Evolutionary conservation across 2,888 invertebrate genomes (phyloP), one percentile per base, ranked within the genome.

Genomic region (Acrobasis suavella): DNA sequence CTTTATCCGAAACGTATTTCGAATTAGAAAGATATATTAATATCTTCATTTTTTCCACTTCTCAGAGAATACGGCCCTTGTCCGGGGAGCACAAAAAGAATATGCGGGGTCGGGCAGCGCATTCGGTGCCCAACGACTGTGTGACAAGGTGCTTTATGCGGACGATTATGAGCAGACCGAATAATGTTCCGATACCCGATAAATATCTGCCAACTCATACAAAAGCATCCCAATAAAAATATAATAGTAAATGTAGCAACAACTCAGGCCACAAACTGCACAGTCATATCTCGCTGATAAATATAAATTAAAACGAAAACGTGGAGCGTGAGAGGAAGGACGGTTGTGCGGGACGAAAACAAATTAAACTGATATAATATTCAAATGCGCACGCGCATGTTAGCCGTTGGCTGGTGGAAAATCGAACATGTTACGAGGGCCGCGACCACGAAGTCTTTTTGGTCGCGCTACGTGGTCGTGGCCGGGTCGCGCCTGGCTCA

Each of bases 171-270:
- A 87, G 82, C 87, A 80, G 83, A 87, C 89, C 91, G 89, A 91
- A 91, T 91, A 91, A 91, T 90, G 90, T 90, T 89, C 86, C 87
- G 81, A 89, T 91, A 87, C 85, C 85, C 91, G 92, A 92, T 92
- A 92, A 92, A 92, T 92, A 92, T 91, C 92, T 91, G 92, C 92
- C 91, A 92, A 88, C 91, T 91, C 92, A 92, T 91, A 92, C 91
- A 92, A 92, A 91, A 90, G 91, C 87, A 85, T 87, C 87, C 89
- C 89, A 92, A 91, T 91, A 92, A 91, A 91, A 91, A 85, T 90
- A 91, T 91, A 91, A 91, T 92, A 91, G 91, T 87, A 85, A 90
- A 90, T 86, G 90, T 86, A 88, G 88, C 87, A 88, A 87, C 88
- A 89, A 87, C 89, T 87, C 84, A 73, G 84, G 80, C 87, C 84